Conservation (phyloP, 2,888 invertebrate genomes). For the Neria commutata region DNA sequence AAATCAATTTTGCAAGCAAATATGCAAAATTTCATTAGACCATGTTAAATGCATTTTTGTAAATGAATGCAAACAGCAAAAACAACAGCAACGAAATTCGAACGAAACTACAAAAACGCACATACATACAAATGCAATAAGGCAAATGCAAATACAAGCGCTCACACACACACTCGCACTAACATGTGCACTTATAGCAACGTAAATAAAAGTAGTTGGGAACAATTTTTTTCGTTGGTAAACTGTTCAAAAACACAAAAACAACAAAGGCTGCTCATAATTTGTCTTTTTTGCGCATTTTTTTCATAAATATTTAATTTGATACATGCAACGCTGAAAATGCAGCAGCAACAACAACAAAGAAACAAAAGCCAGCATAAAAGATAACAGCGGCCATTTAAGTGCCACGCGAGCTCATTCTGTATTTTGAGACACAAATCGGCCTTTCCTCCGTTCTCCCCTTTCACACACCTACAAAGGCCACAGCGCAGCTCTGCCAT, state of each 20-base stretch:
- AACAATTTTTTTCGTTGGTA: no score
- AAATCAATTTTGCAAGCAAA: not conserved
- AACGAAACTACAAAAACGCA: not conserved
- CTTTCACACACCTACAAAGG: not conserved
- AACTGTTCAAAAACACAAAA: no score
- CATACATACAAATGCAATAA: not conserved
- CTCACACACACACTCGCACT: no score
- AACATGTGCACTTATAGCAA: no score
- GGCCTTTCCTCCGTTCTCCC: no score
- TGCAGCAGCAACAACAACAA: not conserved
- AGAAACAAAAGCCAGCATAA: not conserved
- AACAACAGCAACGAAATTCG: not conserved
- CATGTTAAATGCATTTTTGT: not conserved
- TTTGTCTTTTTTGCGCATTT: not conserved
- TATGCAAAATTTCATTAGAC: not conserved
- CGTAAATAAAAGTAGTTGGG: no score
- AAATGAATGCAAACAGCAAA: not conserved
- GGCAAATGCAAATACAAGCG: not conserved
- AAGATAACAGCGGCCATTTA: slow-evolving; percentile 2
- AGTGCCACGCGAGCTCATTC: slow-evolving; percentile 13
- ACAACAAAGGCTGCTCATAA: not conserved
- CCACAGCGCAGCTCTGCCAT: no score
- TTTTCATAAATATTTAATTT: not conserved
- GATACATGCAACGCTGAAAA: not conserved
- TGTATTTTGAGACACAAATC: not conserved